phyloP scores from a whole-genome alignment of 2,888 invertebrate genomes.

The Mystacides longicornis region DNA sequence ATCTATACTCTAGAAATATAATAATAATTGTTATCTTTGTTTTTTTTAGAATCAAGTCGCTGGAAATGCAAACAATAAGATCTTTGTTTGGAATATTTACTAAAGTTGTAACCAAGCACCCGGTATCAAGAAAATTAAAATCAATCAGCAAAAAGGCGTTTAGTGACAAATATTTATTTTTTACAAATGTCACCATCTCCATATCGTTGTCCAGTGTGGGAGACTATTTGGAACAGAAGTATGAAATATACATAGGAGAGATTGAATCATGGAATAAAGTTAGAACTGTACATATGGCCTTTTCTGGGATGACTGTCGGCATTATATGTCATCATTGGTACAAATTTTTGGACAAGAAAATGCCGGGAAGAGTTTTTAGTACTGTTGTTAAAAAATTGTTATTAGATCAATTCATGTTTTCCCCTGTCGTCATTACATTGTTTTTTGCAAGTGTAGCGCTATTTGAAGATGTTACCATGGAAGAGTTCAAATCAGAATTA shows the following conservation, averaged over 20 bases:
- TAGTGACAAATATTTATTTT: slow-evolving; percentile 58
- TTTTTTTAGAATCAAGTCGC: slow-evolving; percentile 16
- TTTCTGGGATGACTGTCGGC: slow-evolving; percentile 71
- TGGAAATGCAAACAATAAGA: slow-evolving; percentile 22
- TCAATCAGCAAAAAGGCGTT: slow-evolving; percentile 39
- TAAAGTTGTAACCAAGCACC: slow-evolving; percentile 13
- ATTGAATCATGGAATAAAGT: slow-evolving; percentile 48
- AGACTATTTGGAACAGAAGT: slow-evolving; percentile 73
- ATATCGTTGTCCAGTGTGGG: slow-evolving; percentile 67
- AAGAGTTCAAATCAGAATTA: slow-evolving; percentile 60
- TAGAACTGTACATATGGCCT: slow-evolving; percentile 68
- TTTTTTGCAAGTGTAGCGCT: slow-evolving; percentile 72
- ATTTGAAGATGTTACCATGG: slow-evolving; percentile 56
- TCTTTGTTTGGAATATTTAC: slow-evolving; percentile 16
- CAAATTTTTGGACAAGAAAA: slow-evolving; percentile 59
- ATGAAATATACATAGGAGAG: slow-evolving; percentile 56
- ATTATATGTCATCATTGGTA: slow-evolving; percentile 85
- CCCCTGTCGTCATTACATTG: slow-evolving; percentile 68
- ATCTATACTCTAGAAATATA: no score
- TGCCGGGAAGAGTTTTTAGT: slow-evolving; percentile 60
- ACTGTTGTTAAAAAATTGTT: slow-evolving; percentile 70
- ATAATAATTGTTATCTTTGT: slow-evolving; percentile 11
- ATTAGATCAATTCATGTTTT: slow-evolving; percentile 76
- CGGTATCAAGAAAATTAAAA: slow-evolving; percentile 13
- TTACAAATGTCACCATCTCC: slow-evolving; percentile 76